Evolutionary conservation across 1,140 invertebrate species (phyloP), one percentile per base, ranked within the genome.

Genomic region (Cydia splendana): DNA sequence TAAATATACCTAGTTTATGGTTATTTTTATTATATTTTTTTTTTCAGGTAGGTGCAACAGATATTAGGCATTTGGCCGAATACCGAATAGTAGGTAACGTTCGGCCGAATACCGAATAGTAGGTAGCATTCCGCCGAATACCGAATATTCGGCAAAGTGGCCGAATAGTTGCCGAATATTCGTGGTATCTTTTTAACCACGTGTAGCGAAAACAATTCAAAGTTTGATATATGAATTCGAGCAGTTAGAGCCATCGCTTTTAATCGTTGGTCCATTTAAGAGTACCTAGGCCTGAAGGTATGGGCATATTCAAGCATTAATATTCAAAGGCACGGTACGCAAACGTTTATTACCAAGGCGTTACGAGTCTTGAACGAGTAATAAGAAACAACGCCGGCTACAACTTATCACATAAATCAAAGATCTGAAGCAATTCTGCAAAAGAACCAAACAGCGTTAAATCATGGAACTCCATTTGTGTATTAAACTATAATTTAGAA

Each of bases 331-430:
- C 10, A 42, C 34, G 34, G 34, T 7, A n/a, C n/a, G 24, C 18
- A 18, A 9, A 2, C 34, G 67, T 38, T 20, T 71, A 10, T 42
- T 12, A 38, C 0, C n/a, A 18, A 38, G 15, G 13, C 28, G 6
- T 71, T 71, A 38, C 30, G n/a, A 4, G 9, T 67, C 30, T 18
- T 71, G 67, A 71, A 71, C 67, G 67, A 45, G 67, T 71, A 42
- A 42, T 71, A 71, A 71, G 30, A 38, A 71, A 10, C 67, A 71
- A n/a, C 65, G 34, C 67, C 38, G 67, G n/a, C 67, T 38, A 6
- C 67, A 71, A 71, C 67, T 71, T 71, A 71, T 71, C 38, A 18
- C 67, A 20, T 71, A 71, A 71, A 71, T 71, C 67, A 71, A 13
- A 34, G 45, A 71, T 71, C 67, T 45, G 38, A 71, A 18, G 67